Evolutionary conservation across 2,888 invertebrate species (phyloP), one percentile per base, ranked within the genome.

Genomic region (Lasioglossum villosulum): DNA sequence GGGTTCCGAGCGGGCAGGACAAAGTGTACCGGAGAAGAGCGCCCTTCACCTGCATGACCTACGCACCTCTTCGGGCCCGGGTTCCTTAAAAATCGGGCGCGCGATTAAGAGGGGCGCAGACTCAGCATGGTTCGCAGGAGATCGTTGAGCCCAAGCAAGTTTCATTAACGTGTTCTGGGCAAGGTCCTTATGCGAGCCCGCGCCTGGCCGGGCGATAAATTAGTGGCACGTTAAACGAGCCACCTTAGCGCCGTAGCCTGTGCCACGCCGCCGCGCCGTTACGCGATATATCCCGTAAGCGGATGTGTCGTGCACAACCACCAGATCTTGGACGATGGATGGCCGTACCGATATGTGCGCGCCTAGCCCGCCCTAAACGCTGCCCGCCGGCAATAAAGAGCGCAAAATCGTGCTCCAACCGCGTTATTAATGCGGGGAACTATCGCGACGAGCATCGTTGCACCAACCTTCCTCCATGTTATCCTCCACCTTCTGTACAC

Each of bases 201-300:
- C 72, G 80, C 74, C 74, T 71, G 74, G 76, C 52, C 59, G 68
- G 63, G 88, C 90, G 84, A 90, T 90, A 90, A 90, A 90, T 89
- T 88, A 90, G 80, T 70, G 80, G 83, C 86, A 85, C 82, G 86
- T 90, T 90, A 88, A 85, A 90, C 90, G 85, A 89, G 89, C 81
- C 86, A 88, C 89, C 90, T 90, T 86, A 86, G 87, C 83, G 82
- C 78, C 83, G 71, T 75, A 70, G 80, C 78, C n/a, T 71, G 80
- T 72, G 87, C 83, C 87, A 88, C 86, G 19, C 6, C 48, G 48
- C 48, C 48, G 48, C 48, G 48, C 48, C 90, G 91, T 90, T 90
- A 90, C 88, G 91, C 91, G 91, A 92, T 92, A 89, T 90, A 92
- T 92, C 90, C 90, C 89, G 89, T 90, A 87, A 91, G 88, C 90